Evolutionary conservation across 1,140 invertebrate genomes (phyloP).

Genomic region (Babylonia areolata): DNA sequence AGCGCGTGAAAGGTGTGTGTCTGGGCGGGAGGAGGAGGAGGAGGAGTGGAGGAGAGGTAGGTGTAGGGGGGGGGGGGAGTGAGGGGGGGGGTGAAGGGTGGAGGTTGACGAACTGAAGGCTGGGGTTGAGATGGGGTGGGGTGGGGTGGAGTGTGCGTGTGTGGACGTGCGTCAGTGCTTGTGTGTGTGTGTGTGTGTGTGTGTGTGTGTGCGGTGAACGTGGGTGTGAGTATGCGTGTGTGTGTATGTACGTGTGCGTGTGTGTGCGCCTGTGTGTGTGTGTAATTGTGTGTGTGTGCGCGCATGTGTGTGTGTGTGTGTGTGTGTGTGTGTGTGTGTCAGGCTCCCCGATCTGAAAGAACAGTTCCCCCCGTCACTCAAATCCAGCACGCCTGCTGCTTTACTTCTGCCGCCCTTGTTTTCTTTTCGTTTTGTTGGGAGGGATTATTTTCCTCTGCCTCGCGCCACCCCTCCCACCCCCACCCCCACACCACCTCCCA

Average conservation of each 20-base stretch:
- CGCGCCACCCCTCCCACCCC: neutral
- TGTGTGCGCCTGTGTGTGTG: neutral
- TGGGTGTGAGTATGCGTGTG: neutral
- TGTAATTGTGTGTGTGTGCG: slow-evolving; percentile 2
- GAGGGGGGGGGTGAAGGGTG: no score
- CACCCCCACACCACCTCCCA: neutral
- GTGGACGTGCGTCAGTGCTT: no score
- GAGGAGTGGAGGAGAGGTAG: no score
- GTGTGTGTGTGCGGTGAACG: neutral
- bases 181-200: no score
- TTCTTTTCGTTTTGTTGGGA: slow-evolving; percentile 3
- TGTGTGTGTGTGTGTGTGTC: neutral
- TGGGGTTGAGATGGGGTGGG: no score
- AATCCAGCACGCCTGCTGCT: neutral
- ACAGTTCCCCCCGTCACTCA: neutral
- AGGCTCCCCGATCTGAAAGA: neutral
- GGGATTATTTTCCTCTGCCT: neutral
- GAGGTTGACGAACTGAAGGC: no score
- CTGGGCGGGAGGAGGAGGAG: no score
- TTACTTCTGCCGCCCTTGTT: neutral
- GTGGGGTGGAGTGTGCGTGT: no score
- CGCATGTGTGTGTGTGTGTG: neutral
- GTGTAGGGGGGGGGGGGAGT: no score
- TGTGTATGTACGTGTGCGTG: neutral
- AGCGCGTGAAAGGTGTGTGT: no score